phyloP scores from a whole-genome alignment of 2,113 vertebrate species.

The Connochaetes taurinus region DNA sequence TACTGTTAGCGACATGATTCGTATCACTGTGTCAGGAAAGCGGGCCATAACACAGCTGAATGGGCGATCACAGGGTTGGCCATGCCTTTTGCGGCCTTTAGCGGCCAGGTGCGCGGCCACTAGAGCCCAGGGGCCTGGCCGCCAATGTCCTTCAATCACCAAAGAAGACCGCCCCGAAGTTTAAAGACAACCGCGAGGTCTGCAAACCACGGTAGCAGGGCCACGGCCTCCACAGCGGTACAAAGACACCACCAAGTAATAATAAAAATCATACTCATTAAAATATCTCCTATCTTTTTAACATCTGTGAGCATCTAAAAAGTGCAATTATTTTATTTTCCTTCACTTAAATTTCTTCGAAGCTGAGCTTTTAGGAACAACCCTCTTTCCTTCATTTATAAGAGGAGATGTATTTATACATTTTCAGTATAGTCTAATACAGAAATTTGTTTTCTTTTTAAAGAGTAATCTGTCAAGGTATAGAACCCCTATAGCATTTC shows the following conservation, averaged over 20 bases:
- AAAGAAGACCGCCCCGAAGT: not conserved
- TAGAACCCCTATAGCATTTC: not conserved
- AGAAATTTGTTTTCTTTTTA: not conserved
- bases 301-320: not conserved
- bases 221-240: not conserved
- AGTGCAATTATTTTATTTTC: not conserved
- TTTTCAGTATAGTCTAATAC: not conserved
- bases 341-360: slow-evolving; percentile 19
- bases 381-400: not conserved
- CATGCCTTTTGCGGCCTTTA: not conserved
- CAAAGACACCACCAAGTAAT: not conserved
- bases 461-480: not conserved
- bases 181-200: fast-evolving
- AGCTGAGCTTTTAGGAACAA: not conserved
- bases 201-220: not conserved
- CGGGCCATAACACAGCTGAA: fast-evolving
- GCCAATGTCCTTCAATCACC: fast-evolving
- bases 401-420: not conserved
- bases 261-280: not conserved
- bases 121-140: fast-evolving
- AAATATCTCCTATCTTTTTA: slow-evolving; percentile 7
- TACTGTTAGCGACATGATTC: not conserved
- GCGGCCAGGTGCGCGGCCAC: not conserved
- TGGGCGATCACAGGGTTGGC: fast-evolving
- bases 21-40: slow-evolving; percentile 2